Evolutionary conservation across 1,140 invertebrate genomes (phyloP).

Genomic region (Goniozus legneri): DNA sequence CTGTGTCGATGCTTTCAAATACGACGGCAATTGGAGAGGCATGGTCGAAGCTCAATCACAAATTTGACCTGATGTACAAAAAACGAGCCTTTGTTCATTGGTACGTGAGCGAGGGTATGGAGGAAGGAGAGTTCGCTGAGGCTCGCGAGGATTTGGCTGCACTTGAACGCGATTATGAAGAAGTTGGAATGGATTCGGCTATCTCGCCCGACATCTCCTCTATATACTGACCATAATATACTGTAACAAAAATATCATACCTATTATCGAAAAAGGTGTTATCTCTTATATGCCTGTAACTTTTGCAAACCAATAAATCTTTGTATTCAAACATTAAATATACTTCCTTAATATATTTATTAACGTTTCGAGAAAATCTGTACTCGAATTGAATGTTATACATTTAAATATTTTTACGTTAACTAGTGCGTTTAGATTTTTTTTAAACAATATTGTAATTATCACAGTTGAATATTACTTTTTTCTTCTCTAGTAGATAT

Average conservation of each 20-base stretch:
- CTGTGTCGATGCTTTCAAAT: slow-evolving; percentile 55
- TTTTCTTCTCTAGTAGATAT: neutral
- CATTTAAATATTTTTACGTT: neutral
- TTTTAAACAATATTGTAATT: neutral
- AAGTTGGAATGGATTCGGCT: slow-evolving; percentile 49
- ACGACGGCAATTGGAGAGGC: slow-evolving; percentile 70
- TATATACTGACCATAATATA: slow-evolving; percentile 13
- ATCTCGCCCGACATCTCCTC: slow-evolving; percentile 17
- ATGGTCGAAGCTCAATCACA: slow-evolving; percentile 68
- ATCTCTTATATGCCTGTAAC: no score
- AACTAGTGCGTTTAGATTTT: neutral
- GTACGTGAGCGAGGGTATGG: slow-evolving; percentile 78
- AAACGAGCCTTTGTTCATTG: slow-evolving; percentile 77
- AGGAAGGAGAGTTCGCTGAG: slow-evolving; percentile 66
- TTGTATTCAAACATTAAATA: neutral
- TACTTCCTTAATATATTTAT: neutral
- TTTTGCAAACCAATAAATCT: neutral
- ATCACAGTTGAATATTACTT: neutral
- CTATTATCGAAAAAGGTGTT: no score
- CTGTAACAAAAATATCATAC: no score
- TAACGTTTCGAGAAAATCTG: neutral
- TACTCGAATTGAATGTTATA: neutral
- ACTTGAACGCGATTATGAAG: slow-evolving; percentile 66
- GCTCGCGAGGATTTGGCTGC: slow-evolving; percentile 58
- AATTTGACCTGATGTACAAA: slow-evolving; percentile 73